Evolutionary conservation across 1,140 invertebrate genomes (phyloP).

Genomic region (Cotesia vestalis): DNA sequence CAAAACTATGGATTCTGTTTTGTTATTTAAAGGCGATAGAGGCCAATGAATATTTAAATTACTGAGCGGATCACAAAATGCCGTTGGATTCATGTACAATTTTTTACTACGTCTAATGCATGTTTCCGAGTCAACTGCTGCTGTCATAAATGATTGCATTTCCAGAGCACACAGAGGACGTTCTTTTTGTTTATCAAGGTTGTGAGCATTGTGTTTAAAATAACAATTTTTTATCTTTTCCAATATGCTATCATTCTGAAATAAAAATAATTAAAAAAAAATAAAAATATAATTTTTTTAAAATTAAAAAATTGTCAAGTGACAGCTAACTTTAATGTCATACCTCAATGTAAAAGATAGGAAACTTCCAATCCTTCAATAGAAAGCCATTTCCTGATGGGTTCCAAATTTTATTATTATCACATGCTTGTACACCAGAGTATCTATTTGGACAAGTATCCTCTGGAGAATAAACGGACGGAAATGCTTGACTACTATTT

Average conservation of each 20-base stretch:
- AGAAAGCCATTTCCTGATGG: conserved; percentile 77
- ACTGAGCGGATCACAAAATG: conserved; percentile 87
- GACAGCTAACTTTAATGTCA: too few species aligned
- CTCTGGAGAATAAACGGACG: conserved; percentile 75
- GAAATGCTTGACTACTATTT: conserved; percentile 49
- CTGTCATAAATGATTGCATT: conserved; percentile 87
- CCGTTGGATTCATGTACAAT: conserved; percentile 70
- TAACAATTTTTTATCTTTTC: conserved; percentile 67
- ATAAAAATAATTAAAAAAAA: conserved; percentile 17
- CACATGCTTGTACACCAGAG: conserved; percentile 67
- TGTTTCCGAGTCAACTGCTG: conserved; percentile 83
- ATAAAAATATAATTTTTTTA: too few species aligned
- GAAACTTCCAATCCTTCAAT: conserved; percentile 81
- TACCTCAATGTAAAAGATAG: conserved; percentile 79
- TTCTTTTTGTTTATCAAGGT: conserved; percentile 70
- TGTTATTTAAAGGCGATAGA: conserved; percentile 51
- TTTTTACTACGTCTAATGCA: conserved; percentile 78
- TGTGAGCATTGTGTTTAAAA: conserved; percentile 69
- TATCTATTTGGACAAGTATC: conserved; percentile 84
- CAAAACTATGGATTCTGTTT: conserved; percentile 73
- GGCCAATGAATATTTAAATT: conserved; percentile 75
- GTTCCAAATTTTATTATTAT: conserved; percentile 77
- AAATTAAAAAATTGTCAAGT: too few species aligned
- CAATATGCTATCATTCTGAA: conserved; percentile 56
- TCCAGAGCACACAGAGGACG: conserved; percentile 87